Evolutionary conservation across 1,140 invertebrate species (phyloP), one percentile per base, ranked within the genome.

Genomic region (Scylla paramamosain): DNA sequence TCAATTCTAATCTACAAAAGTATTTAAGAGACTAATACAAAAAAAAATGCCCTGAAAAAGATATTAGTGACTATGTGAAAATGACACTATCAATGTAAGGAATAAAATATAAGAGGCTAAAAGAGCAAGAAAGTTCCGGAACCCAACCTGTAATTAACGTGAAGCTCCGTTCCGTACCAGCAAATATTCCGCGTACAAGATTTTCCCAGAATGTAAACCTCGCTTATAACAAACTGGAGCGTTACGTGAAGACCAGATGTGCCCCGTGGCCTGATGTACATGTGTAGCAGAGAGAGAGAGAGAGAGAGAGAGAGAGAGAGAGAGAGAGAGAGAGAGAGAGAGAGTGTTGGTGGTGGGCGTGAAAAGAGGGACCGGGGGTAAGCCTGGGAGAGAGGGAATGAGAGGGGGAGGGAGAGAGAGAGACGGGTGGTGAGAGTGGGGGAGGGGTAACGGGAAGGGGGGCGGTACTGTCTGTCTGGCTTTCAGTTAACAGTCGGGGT

Each of bases 241-340:
- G 28, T 28, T 28, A 82, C 8, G 16, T 20, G 8, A 82, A 82
- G 16, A 82, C 77, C 16, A 28, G 6, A 39, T 39, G 39, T 39
- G 39, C 39, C 39, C 39, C 6, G 39, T 88, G 86, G 20, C 16
- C 32, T 20, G 20, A 20, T 20, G 86, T 31, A 46, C 1, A 31
- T 31, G 92, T 20, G 14, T 84, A 39, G 39, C 39, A 45, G 14
- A 29, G 45, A 46, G 32, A 86, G 83, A 39, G 83, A 39, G 32
- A 39, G 83, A 86, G 83, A 86, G 83, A 39, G 32, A 39, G 83
- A 86, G 83, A 39, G 83, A 86, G 83, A 86, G 32, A 39, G 83
- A 86, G 83, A 39, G 83, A 86, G 83, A 86, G 83, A 39, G 83
- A 39, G 83, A 7, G 83, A 6, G 89, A 48, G 89, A 12, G 39